phyloP scores from a whole-genome alignment of 1,140 invertebrate species.

The Macrocentrus cingulum region DNA sequence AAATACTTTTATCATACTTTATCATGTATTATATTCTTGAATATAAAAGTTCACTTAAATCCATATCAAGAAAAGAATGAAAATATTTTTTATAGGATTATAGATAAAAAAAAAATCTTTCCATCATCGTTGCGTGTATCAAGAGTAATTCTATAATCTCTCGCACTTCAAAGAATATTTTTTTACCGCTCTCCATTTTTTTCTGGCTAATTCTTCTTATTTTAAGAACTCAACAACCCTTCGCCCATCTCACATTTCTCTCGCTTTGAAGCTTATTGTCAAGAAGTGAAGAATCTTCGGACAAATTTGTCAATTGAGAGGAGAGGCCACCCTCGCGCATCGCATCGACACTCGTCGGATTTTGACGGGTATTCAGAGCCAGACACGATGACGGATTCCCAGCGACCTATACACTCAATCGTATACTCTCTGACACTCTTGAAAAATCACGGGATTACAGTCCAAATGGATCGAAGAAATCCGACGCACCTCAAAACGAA shows the following conservation, averaged over 20 bases:
- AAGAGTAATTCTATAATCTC: too few species aligned
- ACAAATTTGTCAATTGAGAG: conserved; percentile 38
- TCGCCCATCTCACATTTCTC: conserved; percentile 8
- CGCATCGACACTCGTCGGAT: not conserved
- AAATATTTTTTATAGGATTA: too few species aligned
- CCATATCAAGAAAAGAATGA: too few species aligned
- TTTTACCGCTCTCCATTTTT: not conserved
- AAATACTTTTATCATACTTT: not conserved
- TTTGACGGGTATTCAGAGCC: conserved; percentile 36
- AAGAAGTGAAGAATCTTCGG: conserved; percentile 31
- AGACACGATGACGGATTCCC: conserved; percentile 48
- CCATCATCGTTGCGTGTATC: too few species aligned
- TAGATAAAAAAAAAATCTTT: too few species aligned
- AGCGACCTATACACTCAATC: conserved; percentile 26
- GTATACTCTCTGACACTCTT: conserved; percentile 30
- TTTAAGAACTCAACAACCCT: not conserved
- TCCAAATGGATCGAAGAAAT: conserved; percentile 14
- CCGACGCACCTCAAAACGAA: conserved; percentile 1
- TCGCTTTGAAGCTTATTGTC: not conserved
- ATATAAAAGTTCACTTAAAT: too few species aligned
- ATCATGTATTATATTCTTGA: too few species aligned
- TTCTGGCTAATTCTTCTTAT: not conserved
- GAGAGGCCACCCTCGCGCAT: not conserved
- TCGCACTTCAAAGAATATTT: conserved; percentile 19
- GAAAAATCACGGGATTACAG: conserved; percentile 47